Conservation (phyloP, 2,888 invertebrate species). For the Tetanocera ferruginea region DNA sequence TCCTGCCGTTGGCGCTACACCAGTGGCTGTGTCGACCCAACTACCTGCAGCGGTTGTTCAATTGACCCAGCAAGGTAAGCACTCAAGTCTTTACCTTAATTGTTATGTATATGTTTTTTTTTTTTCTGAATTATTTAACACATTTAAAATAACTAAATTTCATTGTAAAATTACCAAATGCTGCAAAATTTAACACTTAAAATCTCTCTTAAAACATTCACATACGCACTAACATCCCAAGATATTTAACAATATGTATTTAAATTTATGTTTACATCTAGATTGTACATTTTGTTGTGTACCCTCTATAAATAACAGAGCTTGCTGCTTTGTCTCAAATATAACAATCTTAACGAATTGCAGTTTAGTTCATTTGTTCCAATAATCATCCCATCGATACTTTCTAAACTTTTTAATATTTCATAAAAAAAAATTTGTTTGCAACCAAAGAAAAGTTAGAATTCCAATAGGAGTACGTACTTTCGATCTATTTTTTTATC, state of each 20-base stretch:
- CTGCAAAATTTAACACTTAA: background rate
- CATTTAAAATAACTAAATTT: slow-evolving; percentile 42
- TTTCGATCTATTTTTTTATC: no score
- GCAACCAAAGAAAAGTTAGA: no score
- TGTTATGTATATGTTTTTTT: slow-evolving; percentile 30
- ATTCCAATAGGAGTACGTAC: no score
- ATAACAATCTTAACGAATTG: no score
- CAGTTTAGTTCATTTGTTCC: no score
- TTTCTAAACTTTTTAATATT: no score
- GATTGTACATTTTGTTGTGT: no score
- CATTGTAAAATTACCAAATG: slow-evolving; percentile 23
- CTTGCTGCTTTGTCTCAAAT: no score
- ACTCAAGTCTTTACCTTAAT: slow-evolving; percentile 35
- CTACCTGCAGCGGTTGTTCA: slow-evolving; percentile 76
- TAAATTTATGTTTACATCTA: background rate
- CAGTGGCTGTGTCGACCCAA: slow-evolving; percentile 75
- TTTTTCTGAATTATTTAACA: slow-evolving; percentile 23
- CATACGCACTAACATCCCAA: background rate
- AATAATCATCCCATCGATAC: no score
- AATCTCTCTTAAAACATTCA: background rate
- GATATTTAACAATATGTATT: background rate
- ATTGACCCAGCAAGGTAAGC: slow-evolving; percentile 74
- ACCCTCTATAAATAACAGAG: no score
- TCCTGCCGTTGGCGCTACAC: slow-evolving; percentile 73
- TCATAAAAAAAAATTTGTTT: no score